Base-by-base conservation (phyloP, 2,797 vertebrate species). In the Distichodus sexfasciatus region DNA sequence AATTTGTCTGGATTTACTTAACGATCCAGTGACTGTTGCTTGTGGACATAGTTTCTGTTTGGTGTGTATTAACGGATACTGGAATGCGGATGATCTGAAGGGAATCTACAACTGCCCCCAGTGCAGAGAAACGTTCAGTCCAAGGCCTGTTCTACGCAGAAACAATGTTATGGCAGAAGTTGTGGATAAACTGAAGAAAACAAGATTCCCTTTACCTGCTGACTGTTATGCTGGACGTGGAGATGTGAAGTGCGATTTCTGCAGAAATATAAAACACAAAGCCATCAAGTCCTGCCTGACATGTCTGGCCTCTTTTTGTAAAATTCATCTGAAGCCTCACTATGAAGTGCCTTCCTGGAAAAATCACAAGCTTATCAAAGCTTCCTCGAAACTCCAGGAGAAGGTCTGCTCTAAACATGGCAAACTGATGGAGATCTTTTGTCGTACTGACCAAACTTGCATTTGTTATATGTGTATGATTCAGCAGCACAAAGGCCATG, bases 261-360 rank as follows among this genome's bases (percentile, higher is more conserved):
- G n/a, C 82, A 92, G 92, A 0, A 88, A 90, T 44, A 91, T 90
- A 83, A 93, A 92, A 82, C 88, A 91, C 76, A 92, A 91, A 72
- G 92, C 92, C 0, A 84, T 90, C 6, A 93, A 92, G 77, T 93
- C 91, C 40, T 93, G 92, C 69, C 72, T 93, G 79, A 90, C 91
- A 57, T 63, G 60, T 23, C 26, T 46, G 2, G 41, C 43, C 12
- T 63, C 60, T 48, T 63, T 47, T 6, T 63, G 60, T 47, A 26
- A 48, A 19, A 36, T 15, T 33, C 60, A 63, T 43, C 5, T 63
- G 6, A 91, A 92, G 66, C 90, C 91, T 55, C 92, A 93, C 33
- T 83, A 92, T 76, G 91, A 93, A 72, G 89, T 89, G 1, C 88
- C 90, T 0, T 90, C 91, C 15, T 92, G 92, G 77, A 87, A 90